Evolutionary conservation across 92 coral and sea anemone species (phyloP).

Genomic region (Porites rus): DNA sequence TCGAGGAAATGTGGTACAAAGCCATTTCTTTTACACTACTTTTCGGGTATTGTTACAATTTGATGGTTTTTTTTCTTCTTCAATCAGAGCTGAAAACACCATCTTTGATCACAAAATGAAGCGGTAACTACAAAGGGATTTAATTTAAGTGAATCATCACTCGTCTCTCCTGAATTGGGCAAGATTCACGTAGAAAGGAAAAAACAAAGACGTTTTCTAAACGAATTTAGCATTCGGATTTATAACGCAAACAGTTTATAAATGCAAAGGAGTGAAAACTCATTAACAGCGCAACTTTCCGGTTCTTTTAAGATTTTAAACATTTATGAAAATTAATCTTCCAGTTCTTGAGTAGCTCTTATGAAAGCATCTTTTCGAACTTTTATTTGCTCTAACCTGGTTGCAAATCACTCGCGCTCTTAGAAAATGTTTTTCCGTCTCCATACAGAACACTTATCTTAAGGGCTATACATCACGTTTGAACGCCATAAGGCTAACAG

Average conservation of each 20-base stretch:
- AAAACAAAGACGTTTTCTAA: constrained; percentile 18
- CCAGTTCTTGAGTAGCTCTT: constrained; percentile 26
- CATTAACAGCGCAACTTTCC: constrained; percentile 31
- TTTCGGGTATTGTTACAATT: constrained; percentile 49
- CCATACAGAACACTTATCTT: no score
- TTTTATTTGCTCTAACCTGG: constrained; percentile 18
- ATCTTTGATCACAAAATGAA: constrained; percentile 32
- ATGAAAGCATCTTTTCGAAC: constrained; percentile 9
- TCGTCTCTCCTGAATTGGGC: constrained; percentile 17
- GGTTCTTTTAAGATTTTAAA: constrained; percentile 31
- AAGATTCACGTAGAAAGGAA: constrained; percentile 25
- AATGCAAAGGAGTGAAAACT: constrained; percentile 28
- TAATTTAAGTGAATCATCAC: constrained; percentile 46
- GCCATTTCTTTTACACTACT: constrained; percentile 38
- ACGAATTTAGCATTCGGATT: constrained; percentile 26
- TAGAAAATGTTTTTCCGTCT: no score
- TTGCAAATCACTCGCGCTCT: background rate
- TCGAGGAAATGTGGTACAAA: constrained; percentile 45
- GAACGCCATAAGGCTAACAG: constrained; percentile 2
- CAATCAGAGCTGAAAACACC: constrained; percentile 52
- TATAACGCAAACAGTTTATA: constrained; percentile 32
- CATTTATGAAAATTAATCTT: constrained; percentile 36
- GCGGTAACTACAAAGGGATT: constrained; percentile 54
- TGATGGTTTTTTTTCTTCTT: constrained; percentile 32
- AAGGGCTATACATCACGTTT: no score